Percentiles rank a stretch among this genome's conserved stretches.
phyloP scores from a whole-genome alignment of 2,888 invertebrate genomes.

The Mellilla xanthometata region DNA sequence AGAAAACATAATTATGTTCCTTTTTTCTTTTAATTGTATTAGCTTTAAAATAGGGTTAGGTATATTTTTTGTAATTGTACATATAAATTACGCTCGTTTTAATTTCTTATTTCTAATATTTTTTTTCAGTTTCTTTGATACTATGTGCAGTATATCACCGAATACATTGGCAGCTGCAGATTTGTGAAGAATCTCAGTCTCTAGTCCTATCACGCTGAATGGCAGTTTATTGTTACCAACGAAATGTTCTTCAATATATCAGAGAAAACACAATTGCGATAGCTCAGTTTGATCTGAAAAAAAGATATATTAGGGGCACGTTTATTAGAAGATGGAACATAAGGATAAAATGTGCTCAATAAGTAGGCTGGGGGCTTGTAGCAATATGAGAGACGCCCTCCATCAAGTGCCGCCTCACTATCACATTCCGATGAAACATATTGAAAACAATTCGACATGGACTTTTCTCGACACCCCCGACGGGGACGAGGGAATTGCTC shows the following conservation, averaged over 20 bases:
- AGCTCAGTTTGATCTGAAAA: slow-evolving; percentile 14
- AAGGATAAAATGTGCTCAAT: slow-evolving; percentile 14
- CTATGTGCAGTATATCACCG: no score
- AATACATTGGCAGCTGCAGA: no score
- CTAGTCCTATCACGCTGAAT: no score
- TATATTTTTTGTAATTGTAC: no score
- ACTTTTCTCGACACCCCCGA: slow-evolving; percentile 39
- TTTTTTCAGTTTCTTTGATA: no score
- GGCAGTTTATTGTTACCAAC: slow-evolving; percentile 9
- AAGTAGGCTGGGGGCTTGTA: slow-evolving; percentile 19
- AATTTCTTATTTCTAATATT: no score
- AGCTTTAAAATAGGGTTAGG: no score
- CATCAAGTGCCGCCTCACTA: slow-evolving; percentile 43
- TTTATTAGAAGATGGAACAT: slow-evolving; percentile 8
- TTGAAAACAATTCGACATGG: slow-evolving; percentile 52
- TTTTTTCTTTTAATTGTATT: no score
- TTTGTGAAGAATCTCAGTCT: no score
- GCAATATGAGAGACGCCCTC: slow-evolving; percentile 38
- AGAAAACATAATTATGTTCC: no score
- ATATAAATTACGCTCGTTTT: no score
- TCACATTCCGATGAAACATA: slow-evolving; percentile 51
- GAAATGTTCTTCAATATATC: slow-evolving; percentile 13
- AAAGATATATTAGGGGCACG: slow-evolving; percentile 13
- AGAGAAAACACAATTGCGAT: slow-evolving; percentile 7
- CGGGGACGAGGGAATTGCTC: slow-evolving; percentile 29